These are phyloP conservation scores for Dermolepida albohirtum DNA, from an alignment of 2,888 invertebrate genomes.

Conservation along the genomic window DNA sequence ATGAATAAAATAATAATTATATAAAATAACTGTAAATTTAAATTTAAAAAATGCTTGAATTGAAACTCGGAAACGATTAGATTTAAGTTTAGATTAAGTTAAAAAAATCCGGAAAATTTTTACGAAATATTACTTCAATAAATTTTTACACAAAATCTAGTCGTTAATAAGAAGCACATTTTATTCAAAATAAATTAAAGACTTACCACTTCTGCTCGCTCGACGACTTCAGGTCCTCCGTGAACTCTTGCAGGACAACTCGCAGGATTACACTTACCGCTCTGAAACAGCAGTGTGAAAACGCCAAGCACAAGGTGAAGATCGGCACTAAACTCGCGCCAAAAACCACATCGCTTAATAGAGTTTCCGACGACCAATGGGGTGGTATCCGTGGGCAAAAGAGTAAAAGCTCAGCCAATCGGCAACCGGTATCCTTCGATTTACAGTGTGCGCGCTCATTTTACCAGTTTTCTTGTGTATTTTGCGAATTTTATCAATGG, in stretches of 20 bases:
- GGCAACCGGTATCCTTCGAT: conserved; percentile 1
- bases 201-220: no score
- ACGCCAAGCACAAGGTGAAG: conserved; percentile 32
- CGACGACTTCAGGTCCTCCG: no score
- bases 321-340: conserved; percentile 33
- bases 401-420: conserved; percentile 33
- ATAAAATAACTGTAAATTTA: no score
- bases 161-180: no score
- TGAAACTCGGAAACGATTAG: no score
- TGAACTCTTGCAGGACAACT: not conserved
- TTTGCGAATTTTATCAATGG: conserved; percentile 36
- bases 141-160: no score
- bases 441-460: conserved; percentile 29
- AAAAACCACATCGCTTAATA: conserved; percentile 30
- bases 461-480: conserved; percentile 16
- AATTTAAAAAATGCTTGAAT: no score
- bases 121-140: no score
- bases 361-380: conserved; percentile 21
- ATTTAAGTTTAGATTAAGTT: no score
- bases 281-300: conserved; percentile 18
- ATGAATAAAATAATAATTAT: no score
- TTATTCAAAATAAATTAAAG: no score
- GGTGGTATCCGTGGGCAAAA: conserved; percentile 12
- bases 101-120: no score
- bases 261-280: conserved; percentile 1